Base-by-base conservation (phyloP, 2,888 invertebrate species). In the Cephus runcator region DNA sequence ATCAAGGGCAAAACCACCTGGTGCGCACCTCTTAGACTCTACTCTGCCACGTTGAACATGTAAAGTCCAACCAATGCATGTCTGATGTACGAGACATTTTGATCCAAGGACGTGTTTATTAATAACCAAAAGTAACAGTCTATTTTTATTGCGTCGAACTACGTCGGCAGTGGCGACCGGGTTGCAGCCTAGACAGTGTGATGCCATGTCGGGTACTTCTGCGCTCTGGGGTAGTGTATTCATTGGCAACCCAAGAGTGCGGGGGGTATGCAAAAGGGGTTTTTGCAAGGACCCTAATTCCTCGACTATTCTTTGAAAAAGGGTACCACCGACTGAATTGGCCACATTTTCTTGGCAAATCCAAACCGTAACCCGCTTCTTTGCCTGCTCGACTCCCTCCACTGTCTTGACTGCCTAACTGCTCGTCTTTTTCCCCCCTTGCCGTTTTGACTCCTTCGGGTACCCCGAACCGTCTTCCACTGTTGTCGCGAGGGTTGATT, bases 401-500 rank as follows among this genome's bases (percentile, higher is more conserved):
- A 3, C 56, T 56, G 23, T 56, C 56, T 23, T 23, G 56, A 56
- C 71, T 71, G 33, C 15, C 33, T 71, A 34, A 31, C 31, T 71
- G 71, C 71, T 23, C 11, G 33, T 71, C 12, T 71, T 71, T 71
- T 35, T 0, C 12, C 35, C 23, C 71, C 33, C 12, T 69, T 34
- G 71, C 71, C 71, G 12, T 34, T 71, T 71, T 71, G 71, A 34
- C 33, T 71, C 33, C 71, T 71, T 71, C 71, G 71, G 71, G 56
- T 56, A 56, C 23, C 56, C 9, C 23, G 56, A 56, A 56, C 56
- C 56, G 56, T 56, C 56, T 23, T 56, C 71, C 6, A 71, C 71
- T 31, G 71, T 71, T 34, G 31, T 34, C 71, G 71, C 71, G 71
- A 33, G 79, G 82, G 81, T 84, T 86, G 82, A 86, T 87, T 88